These are phyloP conservation scores for Iphiclides podalirius DNA, from an alignment of 2,888 invertebrate genomes.

Conservation along the genomic window DNA sequence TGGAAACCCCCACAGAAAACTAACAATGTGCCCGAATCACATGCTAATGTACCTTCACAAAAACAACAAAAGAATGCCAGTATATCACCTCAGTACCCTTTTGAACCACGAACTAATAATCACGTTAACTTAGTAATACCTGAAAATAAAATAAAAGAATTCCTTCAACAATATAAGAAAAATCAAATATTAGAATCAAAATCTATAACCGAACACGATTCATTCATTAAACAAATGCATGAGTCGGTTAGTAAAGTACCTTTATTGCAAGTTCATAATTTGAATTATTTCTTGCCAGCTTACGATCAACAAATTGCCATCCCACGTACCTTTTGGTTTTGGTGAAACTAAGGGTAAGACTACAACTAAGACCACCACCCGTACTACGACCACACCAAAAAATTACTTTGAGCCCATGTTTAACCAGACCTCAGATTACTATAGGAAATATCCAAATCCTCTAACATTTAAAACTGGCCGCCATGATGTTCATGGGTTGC, in stretches of 20 bases:
- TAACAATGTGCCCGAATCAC: not conserved
- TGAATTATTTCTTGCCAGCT: constrained; percentile 48
- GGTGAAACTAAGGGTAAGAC: constrained; percentile 10
- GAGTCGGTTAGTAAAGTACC: constrained; percentile 42
- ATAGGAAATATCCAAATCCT: constrained; percentile 22
- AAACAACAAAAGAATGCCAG: not conserved
- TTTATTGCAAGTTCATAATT: constrained; percentile 40
- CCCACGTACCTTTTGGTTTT: constrained; percentile 21
- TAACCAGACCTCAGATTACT: constrained; percentile 22
- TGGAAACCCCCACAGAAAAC: constrained; percentile 12
- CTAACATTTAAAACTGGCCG: constrained; percentile 24
- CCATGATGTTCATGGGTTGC: constrained; percentile 28
- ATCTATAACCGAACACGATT: constrained; percentile 31
- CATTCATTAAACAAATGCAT: constrained; percentile 32
- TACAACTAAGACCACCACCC: too few species aligned
- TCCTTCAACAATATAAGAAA: constrained; percentile 29
- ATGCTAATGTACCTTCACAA: constrained; percentile 2
- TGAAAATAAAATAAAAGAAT: constrained; percentile 38
- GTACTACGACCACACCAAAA: constrained; percentile 14
- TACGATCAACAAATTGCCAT: constrained; percentile 34
- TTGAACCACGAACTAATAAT: constrained; percentile 9
- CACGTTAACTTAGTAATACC: constrained; percentile 34
- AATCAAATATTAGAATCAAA: constrained; percentile 27
- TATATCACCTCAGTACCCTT: not conserved
- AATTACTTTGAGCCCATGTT: constrained; percentile 40